Percentiles rank a stretch among this genome's conserved stretches.
phyloP scores from a whole-genome alignment of 2,113 vertebrate genomes.

The Bucco capensis region DNA sequence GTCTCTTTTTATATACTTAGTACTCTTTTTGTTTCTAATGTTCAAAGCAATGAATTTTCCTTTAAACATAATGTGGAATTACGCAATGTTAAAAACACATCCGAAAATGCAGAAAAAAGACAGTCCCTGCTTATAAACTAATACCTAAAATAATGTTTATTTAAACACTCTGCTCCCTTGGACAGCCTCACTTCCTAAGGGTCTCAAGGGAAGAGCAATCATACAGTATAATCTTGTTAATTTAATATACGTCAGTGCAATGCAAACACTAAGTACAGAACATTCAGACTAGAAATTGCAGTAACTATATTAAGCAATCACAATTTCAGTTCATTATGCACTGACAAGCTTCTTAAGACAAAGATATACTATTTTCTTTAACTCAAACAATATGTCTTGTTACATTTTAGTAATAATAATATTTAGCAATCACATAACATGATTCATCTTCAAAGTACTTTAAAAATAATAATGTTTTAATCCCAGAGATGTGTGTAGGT shows the following conservation, averaged over 20 bases:
- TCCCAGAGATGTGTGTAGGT: background rate
- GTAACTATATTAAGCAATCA: conserved; percentile 49
- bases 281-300: conserved; percentile 35
- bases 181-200: conserved; percentile 34
- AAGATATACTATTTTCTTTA: conserved; percentile 41
- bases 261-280: conserved; percentile 53
- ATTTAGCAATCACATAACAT: background rate
- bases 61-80: conserved; percentile 17
- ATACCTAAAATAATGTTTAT: conserved; percentile 33
- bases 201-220: conserved; percentile 50
- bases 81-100: conserved; percentile 30
- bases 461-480: conserved; percentile 27
- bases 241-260: conserved; percentile 48
- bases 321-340: conserved; percentile 32
- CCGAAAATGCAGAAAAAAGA: background rate
- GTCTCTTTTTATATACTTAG: background rate
- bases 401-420: conserved; percentile 26
- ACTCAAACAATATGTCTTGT: conserved; percentile 29
- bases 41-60: background rate
- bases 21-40: background rate
- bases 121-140: background rate
- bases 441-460: conserved; percentile 24
- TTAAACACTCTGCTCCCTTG: conserved; percentile 14
- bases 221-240: conserved; percentile 44
- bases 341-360: conserved; percentile 36